Evolutionary conservation across 2,888 invertebrate genomes (phyloP).

Genomic region (Lycocerus yunnanus): DNA sequence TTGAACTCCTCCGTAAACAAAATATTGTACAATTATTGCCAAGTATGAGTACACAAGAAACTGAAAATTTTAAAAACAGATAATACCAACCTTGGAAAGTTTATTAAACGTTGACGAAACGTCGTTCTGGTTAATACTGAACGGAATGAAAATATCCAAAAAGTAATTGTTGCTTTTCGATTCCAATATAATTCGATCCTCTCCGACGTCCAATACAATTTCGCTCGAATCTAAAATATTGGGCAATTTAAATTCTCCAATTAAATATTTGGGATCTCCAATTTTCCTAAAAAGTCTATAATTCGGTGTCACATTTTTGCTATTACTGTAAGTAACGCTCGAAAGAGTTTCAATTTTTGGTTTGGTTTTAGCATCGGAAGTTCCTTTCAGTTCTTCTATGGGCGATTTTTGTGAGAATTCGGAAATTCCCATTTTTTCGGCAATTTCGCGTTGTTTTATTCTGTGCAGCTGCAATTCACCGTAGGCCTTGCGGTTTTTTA

Average conservation of each 20-base stretch:
- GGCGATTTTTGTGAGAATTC: slow-evolving; percentile 49
- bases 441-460: slow-evolving; percentile 71
- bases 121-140: slow-evolving; percentile 64
- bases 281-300: slow-evolving; percentile 66
- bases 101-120: slow-evolving; percentile 60
- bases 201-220: slow-evolving; percentile 70
- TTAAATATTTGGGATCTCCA: slow-evolving; percentile 60
- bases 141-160: slow-evolving; percentile 73
- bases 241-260: slow-evolving; percentile 68
- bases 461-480: slow-evolving; percentile 76
- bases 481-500: slow-evolving; percentile 75
- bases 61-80: background rate
- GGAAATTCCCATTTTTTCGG: slow-evolving; percentile 49
- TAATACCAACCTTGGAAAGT: slow-evolving; percentile 56
- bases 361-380: slow-evolving; percentile 35
- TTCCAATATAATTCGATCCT: slow-evolving; percentile 74
- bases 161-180: slow-evolving; percentile 63
- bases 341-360: slow-evolving; percentile 48
- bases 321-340: slow-evolving; percentile 38
- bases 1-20: too few species aligned
- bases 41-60: too few species aligned
- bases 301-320: slow-evolving; percentile 56
- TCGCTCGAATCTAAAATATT: slow-evolving; percentile 65
- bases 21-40: too few species aligned
- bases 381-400: slow-evolving; percentile 64